Evolutionary conservation across 2,888 invertebrate genomes (phyloP).

Genomic region (Cephus sareptanus): DNA sequence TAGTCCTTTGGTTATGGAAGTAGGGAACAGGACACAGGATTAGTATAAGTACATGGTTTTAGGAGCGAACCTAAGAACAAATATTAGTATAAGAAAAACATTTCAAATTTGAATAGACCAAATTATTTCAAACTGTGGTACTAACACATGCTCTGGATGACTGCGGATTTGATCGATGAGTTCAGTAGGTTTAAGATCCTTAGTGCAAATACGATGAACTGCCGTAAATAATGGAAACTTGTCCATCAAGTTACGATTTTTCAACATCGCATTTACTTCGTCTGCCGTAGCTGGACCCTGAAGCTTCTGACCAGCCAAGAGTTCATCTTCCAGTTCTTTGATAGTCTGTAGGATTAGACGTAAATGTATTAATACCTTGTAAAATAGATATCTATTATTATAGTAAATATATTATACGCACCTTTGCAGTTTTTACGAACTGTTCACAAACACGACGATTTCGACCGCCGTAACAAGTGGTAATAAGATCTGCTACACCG

Average conservation of each 20-base stretch:
- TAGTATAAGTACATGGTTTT: conserved; percentile 47
- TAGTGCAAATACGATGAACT: conserved; percentile 92
- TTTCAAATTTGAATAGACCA: conserved; percentile 5
- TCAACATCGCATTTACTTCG: conserved; percentile 95
- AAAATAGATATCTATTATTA: conserved; percentile 10
- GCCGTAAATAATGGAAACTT: conserved; percentile 98
- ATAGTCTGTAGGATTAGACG: conserved; percentile 71
- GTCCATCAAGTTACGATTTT: conserved; percentile 84
- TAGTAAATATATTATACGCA: conserved; percentile 20
- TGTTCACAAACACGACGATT: conserved; percentile 75
- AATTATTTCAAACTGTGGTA: conserved; percentile 23
- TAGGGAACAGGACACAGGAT: conserved; percentile 9
- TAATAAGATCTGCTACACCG: conserved; percentile 78
- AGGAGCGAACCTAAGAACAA: conserved; percentile 42
- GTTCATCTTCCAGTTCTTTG: conserved; percentile 89
- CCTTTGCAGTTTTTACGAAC: conserved; percentile 72
- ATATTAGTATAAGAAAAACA: conserved; percentile 10
- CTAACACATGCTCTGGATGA: conserved; percentile 98
- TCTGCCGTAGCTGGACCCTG: conserved; percentile 98
- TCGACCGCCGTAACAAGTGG: conserved; percentile 77
- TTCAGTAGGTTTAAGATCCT: conserved; percentile 81
- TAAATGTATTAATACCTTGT: conserved; percentile 8
- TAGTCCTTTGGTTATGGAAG: neutral
- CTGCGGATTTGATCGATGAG: conserved; percentile 93
- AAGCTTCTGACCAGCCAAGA: conserved; percentile 97